phyloP scores from a whole-genome alignment of 2,888 invertebrate genomes.

The Sipha maydis region DNA sequence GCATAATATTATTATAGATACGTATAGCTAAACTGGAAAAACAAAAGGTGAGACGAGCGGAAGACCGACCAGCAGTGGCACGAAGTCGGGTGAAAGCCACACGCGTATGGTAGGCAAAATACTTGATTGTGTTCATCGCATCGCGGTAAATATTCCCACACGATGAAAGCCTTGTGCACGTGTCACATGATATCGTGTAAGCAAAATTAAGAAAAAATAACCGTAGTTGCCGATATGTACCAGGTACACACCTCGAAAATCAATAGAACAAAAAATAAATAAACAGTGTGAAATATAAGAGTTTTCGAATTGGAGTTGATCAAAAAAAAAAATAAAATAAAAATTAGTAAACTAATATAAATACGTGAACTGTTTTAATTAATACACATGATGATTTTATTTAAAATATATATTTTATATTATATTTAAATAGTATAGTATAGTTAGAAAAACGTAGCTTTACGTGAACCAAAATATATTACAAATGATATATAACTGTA shows the following conservation, averaged over 20 bases:
- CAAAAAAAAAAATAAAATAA: too few species aligned
- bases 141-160: neutral
- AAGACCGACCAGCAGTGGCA: neutral
- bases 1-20: neutral
- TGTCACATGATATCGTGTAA: neutral
- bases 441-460: too few species aligned
- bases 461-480: too few species aligned
- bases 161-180: neutral
- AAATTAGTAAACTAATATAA: too few species aligned
- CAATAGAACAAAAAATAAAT: neutral
- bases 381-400: too few species aligned
- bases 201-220: neutral
- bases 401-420: too few species aligned
- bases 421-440: too few species aligned
- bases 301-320: too few species aligned
- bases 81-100: neutral
- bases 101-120: neutral
- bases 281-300: neutral
- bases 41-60: neutral
- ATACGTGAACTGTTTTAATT: too few species aligned
- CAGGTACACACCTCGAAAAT: too few species aligned
- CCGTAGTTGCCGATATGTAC: neutral
- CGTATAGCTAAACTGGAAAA: neutral
- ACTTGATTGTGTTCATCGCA: neutral
- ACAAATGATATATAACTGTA: too few species aligned